A percentile compares a stretch with the other conserved stretches of the same genome.
phyloP scores from a whole-genome alignment of 1,140 invertebrate species.

The Asbolus verrucosus region DNA sequence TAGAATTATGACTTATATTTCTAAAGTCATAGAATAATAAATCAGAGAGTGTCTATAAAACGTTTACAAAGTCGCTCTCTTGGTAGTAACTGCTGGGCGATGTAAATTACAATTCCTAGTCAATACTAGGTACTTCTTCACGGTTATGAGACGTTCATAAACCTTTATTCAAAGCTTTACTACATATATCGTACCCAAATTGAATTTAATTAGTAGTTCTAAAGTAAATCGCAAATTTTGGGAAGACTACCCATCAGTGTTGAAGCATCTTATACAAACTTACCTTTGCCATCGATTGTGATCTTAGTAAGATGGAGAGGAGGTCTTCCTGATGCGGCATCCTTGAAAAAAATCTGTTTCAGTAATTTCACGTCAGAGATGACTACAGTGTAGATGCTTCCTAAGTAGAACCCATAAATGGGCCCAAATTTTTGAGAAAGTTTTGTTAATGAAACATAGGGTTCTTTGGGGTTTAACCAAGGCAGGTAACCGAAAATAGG shows the following conservation, averaged over 20 bases:
- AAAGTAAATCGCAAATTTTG: constrained; percentile 47
- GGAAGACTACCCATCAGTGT: constrained; percentile 47
- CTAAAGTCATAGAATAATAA: too few species aligned
- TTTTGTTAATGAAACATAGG: constrained; percentile 76
- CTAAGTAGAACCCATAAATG: constrained; percentile 79
- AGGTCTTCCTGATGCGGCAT: constrained; percentile 78
- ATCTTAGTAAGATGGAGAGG: constrained; percentile 86
- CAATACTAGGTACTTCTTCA: too few species aligned
- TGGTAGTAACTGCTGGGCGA: too few species aligned
- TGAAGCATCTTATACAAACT: constrained; percentile 56
- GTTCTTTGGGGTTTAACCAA: constrained; percentile 74
- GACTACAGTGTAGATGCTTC: constrained; percentile 78
- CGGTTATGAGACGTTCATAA: too few species aligned
- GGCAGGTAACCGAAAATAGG: constrained; percentile 84
- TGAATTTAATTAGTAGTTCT: too few species aligned
- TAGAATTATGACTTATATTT: too few species aligned
- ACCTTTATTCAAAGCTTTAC: too few species aligned
- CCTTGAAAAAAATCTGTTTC: constrained; percentile 76
- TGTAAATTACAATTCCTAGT: too few species aligned
- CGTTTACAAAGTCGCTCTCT: too few species aligned
- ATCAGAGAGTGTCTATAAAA: too few species aligned
- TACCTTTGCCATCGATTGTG: constrained; percentile 88
- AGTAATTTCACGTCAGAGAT: constrained; percentile 79
- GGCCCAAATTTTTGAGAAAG: constrained; percentile 76
- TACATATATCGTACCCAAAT: too few species aligned